Conservation (phyloP, 2,113 vertebrate species). For the Petaurus breviceps region DNA sequence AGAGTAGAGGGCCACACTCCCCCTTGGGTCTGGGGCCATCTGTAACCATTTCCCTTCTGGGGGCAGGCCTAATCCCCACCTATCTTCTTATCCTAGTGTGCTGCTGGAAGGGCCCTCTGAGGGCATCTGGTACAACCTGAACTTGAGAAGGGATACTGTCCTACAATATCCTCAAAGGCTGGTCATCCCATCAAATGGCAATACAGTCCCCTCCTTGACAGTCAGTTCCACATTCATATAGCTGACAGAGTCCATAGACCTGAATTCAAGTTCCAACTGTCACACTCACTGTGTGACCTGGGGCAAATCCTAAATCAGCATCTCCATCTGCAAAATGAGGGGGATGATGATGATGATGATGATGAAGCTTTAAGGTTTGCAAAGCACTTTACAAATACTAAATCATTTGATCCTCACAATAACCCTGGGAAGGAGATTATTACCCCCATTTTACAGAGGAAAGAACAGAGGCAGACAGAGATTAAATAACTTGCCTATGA, state of each 20-base stretch:
- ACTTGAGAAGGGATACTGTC: not conserved
- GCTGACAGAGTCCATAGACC: not conserved
- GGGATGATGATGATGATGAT: not conserved
- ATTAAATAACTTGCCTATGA: not conserved
- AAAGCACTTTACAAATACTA: not conserved
- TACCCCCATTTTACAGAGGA: not conserved
- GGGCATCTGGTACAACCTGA: not conserved
- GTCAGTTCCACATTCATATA: not conserved
- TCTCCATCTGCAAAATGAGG: not conserved
- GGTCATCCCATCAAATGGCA: not conserved
- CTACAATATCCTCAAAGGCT: not conserved
- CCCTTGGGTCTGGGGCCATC: not conserved
- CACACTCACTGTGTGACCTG: not conserved
- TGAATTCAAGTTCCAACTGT: not conserved
- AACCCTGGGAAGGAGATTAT: not conserved
- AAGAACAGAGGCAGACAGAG: not conserved
- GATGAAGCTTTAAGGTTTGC: not conserved
- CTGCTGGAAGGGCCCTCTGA: not conserved
- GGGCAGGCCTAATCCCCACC: not conserved
- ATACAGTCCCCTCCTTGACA: not conserved
- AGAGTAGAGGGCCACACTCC: not conserved
- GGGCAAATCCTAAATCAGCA: not conserved
- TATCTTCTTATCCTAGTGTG: not conserved
- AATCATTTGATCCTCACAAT: not conserved
- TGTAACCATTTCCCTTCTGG: not conserved